A percentile compares a stretch with the other conserved stretches of the same genome.
Conservation (phyloP, 2,888 invertebrate species). For the Unio delphinus region DNA sequence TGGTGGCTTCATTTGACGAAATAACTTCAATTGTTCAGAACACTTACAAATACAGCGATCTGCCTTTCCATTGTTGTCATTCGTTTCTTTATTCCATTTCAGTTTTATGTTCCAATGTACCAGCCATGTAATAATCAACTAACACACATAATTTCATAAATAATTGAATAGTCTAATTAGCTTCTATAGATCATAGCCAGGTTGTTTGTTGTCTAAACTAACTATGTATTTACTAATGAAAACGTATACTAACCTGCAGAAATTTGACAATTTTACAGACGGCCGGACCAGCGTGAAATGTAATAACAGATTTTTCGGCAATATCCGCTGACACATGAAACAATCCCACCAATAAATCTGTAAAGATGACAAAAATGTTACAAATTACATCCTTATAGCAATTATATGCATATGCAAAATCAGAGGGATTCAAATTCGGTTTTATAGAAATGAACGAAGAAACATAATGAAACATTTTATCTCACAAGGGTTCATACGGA, state of each 20-base stretch:
- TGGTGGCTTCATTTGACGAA: no score
- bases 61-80: no score
- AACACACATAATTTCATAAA: no score
- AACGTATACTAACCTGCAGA: conserved; percentile 40
- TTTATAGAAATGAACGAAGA: neutral
- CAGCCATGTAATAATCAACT: no score
- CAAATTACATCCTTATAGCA: neutral
- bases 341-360: conserved; percentile 64
- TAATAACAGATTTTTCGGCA: conserved; percentile 54
- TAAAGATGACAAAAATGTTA: conserved; percentile 6
- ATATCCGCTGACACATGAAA: conserved; percentile 61
- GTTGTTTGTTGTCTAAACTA: no score
- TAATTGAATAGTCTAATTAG: no score
- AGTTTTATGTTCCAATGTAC: no score
- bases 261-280: conserved; percentile 63
- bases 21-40: no score
- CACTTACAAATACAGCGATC: no score
- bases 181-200: no score
- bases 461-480: neutral
- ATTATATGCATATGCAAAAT: fast-evolving
- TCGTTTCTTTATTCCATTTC: no score
- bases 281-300: conserved; percentile 64
- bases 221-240: no score
- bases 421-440: neutral
- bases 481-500: neutral